Conservation (phyloP, 2,888 invertebrate species). For the Drosophila imparisetae region DNA sequence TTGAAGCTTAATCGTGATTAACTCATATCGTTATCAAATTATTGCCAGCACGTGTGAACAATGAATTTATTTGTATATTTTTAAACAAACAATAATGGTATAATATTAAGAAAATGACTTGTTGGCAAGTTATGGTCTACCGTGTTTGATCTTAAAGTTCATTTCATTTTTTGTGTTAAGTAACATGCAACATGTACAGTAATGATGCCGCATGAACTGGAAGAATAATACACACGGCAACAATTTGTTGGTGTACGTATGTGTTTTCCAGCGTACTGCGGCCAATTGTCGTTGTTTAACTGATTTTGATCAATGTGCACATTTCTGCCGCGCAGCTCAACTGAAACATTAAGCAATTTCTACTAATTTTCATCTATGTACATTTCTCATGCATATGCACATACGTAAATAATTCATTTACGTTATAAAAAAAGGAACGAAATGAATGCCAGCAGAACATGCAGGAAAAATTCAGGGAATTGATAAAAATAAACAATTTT, state of each 20-base stretch:
- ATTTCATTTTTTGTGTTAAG: neutral
- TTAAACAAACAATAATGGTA: neutral
- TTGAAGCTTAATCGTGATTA: neutral
- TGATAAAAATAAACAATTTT: constrained; percentile 70
- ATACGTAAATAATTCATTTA: constrained; percentile 1
- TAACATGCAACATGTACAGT: neutral
- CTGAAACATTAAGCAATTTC: constrained; percentile 27
- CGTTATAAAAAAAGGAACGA: constrained; percentile 23
- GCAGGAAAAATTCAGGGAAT: constrained; percentile 43
- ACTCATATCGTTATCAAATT: neutral
- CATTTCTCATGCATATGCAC: neutral
- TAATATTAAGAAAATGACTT: neutral
- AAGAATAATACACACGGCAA: neutral
- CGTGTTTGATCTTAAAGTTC: neutral
- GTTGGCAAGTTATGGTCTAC: neutral
- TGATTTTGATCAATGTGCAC: constrained; percentile 5
- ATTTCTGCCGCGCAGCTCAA: constrained; percentile 7
- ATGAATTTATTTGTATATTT: neutral
- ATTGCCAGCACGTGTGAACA: neutral
- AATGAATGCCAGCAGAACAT: constrained; percentile 23
- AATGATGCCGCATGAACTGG: neutral
- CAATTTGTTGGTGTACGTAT: neutral
- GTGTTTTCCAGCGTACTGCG: constrained; percentile 3
- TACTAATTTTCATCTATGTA: constrained; percentile 21
- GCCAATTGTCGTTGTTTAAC: constrained; percentile 4